Evolutionary conservation across 2,888 invertebrate genomes (phyloP).

Genomic region (Synanthedon formicaeformis): DNA sequence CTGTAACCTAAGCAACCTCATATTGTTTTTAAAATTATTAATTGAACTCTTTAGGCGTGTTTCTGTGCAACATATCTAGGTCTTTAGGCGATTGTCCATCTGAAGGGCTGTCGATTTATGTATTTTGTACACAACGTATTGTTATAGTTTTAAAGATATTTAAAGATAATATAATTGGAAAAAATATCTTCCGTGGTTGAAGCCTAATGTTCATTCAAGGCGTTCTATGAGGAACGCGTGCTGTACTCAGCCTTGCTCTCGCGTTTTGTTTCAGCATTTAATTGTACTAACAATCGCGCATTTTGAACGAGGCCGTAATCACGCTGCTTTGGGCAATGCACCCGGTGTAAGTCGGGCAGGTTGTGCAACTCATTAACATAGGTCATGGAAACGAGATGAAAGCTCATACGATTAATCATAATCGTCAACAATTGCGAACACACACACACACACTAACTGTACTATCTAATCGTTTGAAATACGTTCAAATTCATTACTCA

Average conservation of each 20-base stretch:
- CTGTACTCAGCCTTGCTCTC: slow-evolving; percentile 35
- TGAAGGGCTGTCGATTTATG: too few species aligned
- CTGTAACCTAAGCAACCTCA: too few species aligned
- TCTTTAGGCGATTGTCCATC: too few species aligned
- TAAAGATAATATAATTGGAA: too few species aligned
- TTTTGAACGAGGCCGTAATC: slow-evolving; percentile 38
- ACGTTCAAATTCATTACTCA: too few species aligned
- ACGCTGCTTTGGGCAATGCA: slow-evolving; percentile 24
- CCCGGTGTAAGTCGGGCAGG: slow-evolving; percentile 21
- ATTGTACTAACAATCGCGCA: slow-evolving; percentile 55
- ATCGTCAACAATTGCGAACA: background rate
- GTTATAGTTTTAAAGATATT: too few species aligned
- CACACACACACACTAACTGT: background rate
- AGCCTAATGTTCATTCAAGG: background rate
- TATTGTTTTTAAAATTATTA: too few species aligned
- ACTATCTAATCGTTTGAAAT: too few species aligned
- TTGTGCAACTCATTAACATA: slow-evolving; percentile 22
- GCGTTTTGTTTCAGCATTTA: slow-evolving; percentile 42
- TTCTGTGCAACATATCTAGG: too few species aligned
- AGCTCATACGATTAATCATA: background rate
- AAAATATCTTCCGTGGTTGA: background rate
- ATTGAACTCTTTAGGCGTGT: too few species aligned
- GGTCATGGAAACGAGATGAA: background rate
- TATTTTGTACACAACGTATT: too few species aligned
- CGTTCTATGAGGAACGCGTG: background rate